phyloP scores from a whole-genome alignment of 2,888 invertebrate species.

The Melieria crassipennis region DNA sequence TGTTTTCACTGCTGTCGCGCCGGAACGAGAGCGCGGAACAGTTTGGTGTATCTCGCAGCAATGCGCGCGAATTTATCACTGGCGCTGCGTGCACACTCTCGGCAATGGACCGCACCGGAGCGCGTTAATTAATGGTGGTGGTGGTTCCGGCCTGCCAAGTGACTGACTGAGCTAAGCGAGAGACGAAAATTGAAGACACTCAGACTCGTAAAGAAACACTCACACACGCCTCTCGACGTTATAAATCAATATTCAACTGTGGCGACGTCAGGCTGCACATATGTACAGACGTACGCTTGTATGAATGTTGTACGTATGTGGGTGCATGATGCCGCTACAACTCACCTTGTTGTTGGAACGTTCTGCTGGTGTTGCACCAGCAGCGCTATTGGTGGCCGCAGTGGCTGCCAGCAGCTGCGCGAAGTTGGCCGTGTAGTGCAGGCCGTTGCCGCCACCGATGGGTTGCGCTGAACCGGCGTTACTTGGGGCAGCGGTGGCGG shows the following conservation, averaged over 20 bases:
- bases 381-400: conserved; percentile 12
- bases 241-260: too few species aligned
- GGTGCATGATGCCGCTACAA: background rate
- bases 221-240: too few species aligned
- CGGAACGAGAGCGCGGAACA: too few species aligned
- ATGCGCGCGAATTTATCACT: too few species aligned
- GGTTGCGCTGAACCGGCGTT: conserved; percentile 59
- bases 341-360: conserved; percentile 61
- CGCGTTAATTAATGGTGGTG: conserved; percentile 26
- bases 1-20: too few species aligned
- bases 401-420: conserved; percentile 72
- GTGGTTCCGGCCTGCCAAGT: conserved; percentile 47
- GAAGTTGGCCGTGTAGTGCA: conserved; percentile 65
- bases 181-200: conserved; percentile 18
- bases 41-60: too few species aligned
- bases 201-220: too few species aligned
- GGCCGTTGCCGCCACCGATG: conserved; percentile 65
- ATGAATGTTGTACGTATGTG: too few species aligned
- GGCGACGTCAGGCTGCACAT: too few species aligned
- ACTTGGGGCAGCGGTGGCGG: conserved; percentile 9
- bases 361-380: conserved; percentile 61
- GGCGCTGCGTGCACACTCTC: too few species aligned
- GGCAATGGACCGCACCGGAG: too few species aligned
- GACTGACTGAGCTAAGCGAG: conserved; percentile 47
- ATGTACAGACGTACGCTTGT: too few species aligned